Percentiles rank a stretch among this genome's conserved stretches.
phyloP scores from a whole-genome alignment of 2,797 vertebrate species.

The Sebastes trivittatus region DNA sequence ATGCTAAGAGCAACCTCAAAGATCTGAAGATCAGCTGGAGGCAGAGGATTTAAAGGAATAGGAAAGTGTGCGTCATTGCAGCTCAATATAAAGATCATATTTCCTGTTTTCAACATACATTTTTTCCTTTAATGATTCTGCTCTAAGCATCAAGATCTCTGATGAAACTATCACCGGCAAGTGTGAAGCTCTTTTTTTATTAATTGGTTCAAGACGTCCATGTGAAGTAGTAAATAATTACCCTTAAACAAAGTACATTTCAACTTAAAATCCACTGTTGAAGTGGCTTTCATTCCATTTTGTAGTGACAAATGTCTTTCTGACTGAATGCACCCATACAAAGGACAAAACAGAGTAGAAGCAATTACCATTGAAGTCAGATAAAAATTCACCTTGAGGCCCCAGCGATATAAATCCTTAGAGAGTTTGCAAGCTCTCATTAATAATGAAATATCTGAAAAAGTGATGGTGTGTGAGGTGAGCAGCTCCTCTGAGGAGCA shows the following conservation, averaged over 20 bases:
- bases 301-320: conserved; percentile 16
- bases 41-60: neutral
- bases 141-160: neutral
- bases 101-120: neutral
- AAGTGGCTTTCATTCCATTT: neutral
- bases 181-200: neutral
- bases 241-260: neutral
- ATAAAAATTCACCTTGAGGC: conserved; percentile 60
- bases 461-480: conserved; percentile 23
- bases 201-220: neutral
- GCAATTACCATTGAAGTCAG: conserved; percentile 24
- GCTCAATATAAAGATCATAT: neutral
- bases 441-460: conserved; percentile 56
- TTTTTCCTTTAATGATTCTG: neutral
- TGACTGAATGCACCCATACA: conserved; percentile 25
- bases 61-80: neutral
- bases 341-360: conserved; percentile 25
- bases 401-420: conserved; percentile 27
- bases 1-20: neutral
- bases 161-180: neutral
- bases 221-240: conserved; percentile 1
- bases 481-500: conserved; percentile 24
- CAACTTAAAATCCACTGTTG: neutral
- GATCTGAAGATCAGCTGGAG: neutral
- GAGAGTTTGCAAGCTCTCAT: conserved; percentile 30